Conservation (phyloP, 2,113 vertebrate species). For the Epinephelus moara region DNA sequence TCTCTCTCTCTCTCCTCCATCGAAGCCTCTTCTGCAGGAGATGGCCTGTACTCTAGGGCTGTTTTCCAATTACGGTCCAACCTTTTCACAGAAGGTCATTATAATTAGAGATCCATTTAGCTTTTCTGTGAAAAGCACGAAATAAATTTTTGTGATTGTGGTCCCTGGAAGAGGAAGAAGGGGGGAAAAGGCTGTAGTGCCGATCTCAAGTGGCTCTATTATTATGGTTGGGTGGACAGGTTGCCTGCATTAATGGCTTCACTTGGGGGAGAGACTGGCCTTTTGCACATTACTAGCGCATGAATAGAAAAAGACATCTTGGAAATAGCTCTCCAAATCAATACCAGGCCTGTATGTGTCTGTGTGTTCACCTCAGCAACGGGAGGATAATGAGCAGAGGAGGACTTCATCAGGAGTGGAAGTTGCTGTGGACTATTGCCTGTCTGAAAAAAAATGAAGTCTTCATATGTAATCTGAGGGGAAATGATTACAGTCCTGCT, state of each 20-base stretch:
- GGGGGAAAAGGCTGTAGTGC: slow-evolving; percentile 58
- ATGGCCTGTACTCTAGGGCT: slow-evolving; percentile 78
- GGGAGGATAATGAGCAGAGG: slow-evolving; percentile 68
- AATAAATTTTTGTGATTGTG: slow-evolving; percentile 87
- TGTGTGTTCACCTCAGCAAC: slow-evolving; percentile 61
- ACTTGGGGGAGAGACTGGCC: slow-evolving; percentile 82
- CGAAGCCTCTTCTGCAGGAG: slow-evolving; percentile 70
- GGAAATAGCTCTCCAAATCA: slow-evolving; percentile 79
- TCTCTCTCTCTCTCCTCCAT: slow-evolving; percentile 22
- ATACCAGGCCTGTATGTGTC: slow-evolving; percentile 68
- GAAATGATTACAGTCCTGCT: slow-evolving; percentile 5
- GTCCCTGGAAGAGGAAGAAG: slow-evolving; percentile 69
- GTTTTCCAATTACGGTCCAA: slow-evolving; percentile 83
- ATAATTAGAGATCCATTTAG: slow-evolving; percentile 84
- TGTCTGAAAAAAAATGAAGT: slow-evolving; percentile 38
- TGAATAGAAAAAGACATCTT: slow-evolving; percentile 74
- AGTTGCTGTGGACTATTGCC: slow-evolving; percentile 29
- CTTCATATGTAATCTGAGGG: slow-evolving; percentile 38
- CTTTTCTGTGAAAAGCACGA: slow-evolving; percentile 88
- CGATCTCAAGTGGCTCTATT: slow-evolving; percentile 90
- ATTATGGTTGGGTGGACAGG: slow-evolving; percentile 83
- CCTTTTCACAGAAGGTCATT: slow-evolving; percentile 84
- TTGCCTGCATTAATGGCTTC: slow-evolving; percentile 81
- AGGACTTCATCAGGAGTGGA: slow-evolving; percentile 36
- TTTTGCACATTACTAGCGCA: slow-evolving; percentile 79